These are phyloP conservation scores for Leucopternis melanops DNA, from an alignment of 2,113 vertebrate genomes.

Conservation along the genomic window DNA sequence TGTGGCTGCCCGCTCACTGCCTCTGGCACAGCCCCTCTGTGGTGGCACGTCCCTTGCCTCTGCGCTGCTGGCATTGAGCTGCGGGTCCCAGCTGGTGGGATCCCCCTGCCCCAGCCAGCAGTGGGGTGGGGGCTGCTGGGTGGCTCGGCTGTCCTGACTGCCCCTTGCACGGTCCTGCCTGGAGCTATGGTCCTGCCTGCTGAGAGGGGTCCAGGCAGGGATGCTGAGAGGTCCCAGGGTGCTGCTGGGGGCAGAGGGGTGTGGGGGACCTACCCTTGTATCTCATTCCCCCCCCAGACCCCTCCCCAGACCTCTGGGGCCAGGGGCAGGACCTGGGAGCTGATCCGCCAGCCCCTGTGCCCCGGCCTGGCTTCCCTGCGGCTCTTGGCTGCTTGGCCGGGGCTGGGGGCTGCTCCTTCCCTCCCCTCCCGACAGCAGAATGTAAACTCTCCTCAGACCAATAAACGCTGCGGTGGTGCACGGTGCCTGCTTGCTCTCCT, in stretches of 20 bases:
- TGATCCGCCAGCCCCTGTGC: fast-evolving
- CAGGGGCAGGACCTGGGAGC: background rate
- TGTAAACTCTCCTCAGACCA: background rate
- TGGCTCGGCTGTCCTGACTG: background rate
- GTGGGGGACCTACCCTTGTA: background rate
- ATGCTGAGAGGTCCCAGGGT: background rate
- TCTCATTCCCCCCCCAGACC: background rate
- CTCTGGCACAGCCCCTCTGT: background rate
- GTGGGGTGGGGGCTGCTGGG: background rate
- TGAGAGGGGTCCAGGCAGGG: background rate
- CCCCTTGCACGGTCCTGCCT: background rate
- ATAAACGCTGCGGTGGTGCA: background rate
- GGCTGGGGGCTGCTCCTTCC: background rate
- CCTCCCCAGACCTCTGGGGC: too few relatives aligned
- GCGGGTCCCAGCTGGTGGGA: background rate
- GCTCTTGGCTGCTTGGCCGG: too few relatives aligned
- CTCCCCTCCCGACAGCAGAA: background rate
- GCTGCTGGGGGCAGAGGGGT: background rate
- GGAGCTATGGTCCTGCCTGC: background rate
- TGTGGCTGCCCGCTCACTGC: background rate
- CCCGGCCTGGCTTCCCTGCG: background rate
- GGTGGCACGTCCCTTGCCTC: background rate
- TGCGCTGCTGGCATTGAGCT: background rate
- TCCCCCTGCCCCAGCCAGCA: background rate
- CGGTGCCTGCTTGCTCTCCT: background rate